phyloP scores from a whole-genome alignment of 1,140 invertebrate species.

The Drosophila biarmipes region DNA sequence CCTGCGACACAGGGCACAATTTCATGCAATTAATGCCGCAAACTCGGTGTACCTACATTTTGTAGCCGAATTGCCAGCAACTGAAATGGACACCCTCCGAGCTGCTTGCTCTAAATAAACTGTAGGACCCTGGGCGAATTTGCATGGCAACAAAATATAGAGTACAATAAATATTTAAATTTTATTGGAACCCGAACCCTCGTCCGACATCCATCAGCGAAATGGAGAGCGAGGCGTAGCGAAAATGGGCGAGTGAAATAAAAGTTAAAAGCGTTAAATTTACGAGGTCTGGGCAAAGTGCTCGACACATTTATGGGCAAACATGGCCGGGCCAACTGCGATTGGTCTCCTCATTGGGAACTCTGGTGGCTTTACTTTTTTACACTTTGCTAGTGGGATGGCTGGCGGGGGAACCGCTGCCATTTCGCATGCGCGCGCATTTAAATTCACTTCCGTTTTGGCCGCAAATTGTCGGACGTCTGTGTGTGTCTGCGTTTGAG shows the following conservation, averaged over 20 bases:
- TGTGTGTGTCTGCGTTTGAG: constrained; percentile 40
- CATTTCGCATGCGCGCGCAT: constrained; percentile 82
- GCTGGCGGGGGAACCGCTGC: constrained; percentile 5
- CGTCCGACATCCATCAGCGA: constrained; percentile 22
- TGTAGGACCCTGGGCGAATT: constrained; percentile 36
- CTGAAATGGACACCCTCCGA: constrained; percentile 33
- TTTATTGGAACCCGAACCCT: constrained; percentile 40
- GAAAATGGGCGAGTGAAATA: constrained; percentile 42
- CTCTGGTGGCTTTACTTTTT: neutral
- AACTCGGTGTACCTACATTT: constrained; percentile 61
- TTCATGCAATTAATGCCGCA: constrained; percentile 66
- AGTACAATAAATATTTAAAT: constrained; percentile 79
- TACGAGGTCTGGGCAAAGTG: constrained; percentile 62
- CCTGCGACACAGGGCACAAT: constrained; percentile 43
- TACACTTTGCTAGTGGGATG: too few relatives aligned
- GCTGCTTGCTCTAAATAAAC: constrained; percentile 13
- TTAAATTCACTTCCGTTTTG: constrained; percentile 78
- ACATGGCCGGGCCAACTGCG: constrained; percentile 53
- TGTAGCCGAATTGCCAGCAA: constrained; percentile 18
- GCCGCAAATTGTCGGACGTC: constrained; percentile 44
- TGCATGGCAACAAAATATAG: constrained; percentile 65
- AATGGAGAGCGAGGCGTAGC: constrained; percentile 2
- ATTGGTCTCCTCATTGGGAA: constrained; percentile 29
- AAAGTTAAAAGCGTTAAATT: constrained; percentile 77
- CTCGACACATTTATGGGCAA: constrained; percentile 66